These are phyloP conservation scores for Eupithecia dodoneata DNA, from an alignment of 2,888 invertebrate genomes.

Conservation along the genomic window DNA sequence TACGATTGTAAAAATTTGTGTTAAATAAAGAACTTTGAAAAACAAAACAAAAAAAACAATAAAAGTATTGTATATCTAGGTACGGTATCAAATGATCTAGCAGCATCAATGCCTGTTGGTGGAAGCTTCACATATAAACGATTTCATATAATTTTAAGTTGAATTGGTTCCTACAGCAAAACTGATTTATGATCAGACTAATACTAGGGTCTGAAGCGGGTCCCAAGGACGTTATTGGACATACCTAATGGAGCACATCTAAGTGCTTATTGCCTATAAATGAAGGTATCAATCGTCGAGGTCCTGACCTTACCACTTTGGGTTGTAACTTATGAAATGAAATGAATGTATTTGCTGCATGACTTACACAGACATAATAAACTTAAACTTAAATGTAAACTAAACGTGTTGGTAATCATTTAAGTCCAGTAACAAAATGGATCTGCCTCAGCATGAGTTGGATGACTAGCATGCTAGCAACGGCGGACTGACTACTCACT, in stretches of 20 bases:
- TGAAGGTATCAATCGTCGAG: constrained; percentile 7
- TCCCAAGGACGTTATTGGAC: neutral
- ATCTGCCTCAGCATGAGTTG: too few relatives aligned
- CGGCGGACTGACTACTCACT: too few relatives aligned
- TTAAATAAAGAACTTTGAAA: too few relatives aligned
- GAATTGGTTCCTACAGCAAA: neutral
- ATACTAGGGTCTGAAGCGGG: neutral
- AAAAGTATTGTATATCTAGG: neutral
- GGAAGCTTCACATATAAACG: neutral
- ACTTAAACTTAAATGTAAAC: too few relatives aligned
- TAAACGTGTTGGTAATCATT: too few relatives aligned
- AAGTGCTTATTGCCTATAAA: constrained; percentile 5
- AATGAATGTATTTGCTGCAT: too few relatives aligned
- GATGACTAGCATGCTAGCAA: too few relatives aligned
- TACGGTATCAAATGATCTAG: neutral
- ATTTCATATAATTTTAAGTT: neutral
- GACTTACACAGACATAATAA: too few relatives aligned
- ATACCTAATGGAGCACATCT: constrained; percentile 11
- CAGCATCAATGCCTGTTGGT: neutral
- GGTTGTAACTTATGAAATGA: too few relatives aligned
- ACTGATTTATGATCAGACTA: neutral
- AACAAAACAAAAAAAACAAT: too few relatives aligned
- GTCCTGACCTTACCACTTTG: neutral
- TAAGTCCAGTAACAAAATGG: too few relatives aligned
- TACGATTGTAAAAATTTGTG: too few relatives aligned